These are phyloP conservation scores for Magallana gigas DNA, from an alignment of 1,140 invertebrate genomes.

Conservation along the genomic window DNA sequence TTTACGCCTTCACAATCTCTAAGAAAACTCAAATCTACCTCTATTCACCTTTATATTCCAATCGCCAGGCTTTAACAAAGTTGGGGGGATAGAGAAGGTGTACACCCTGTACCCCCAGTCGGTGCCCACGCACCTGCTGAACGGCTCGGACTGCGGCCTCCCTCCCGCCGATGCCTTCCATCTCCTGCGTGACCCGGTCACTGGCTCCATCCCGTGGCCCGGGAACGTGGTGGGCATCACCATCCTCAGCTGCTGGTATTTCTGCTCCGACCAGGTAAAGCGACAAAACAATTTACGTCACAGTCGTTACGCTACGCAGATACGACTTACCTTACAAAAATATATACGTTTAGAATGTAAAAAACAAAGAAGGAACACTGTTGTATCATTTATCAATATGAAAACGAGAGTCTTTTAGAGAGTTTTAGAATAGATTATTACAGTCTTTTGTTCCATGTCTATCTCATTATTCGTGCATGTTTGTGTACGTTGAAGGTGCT, in stretches of 20 bases:
- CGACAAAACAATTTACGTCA: no score
- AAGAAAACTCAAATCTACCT: neutral
- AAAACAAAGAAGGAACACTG: no score
- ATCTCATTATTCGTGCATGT: neutral
- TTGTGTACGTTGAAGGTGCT: constrained; percentile 77
- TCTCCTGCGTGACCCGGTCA: constrained; percentile 77
- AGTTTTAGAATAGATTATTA: no score
- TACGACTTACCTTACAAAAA: no score
- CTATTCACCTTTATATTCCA: neutral
- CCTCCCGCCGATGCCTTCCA: constrained; percentile 79
- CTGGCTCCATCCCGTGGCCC: constrained; percentile 81
- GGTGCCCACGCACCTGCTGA: constrained; percentile 66
- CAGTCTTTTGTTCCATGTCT: no score
- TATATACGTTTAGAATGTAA: no score
- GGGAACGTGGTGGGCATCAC: constrained; percentile 82
- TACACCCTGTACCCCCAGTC: constrained; percentile 77
- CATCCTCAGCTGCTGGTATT: constrained; percentile 82
- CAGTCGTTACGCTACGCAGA: no score
- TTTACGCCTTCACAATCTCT: neutral
- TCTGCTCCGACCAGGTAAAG: constrained; percentile 82
- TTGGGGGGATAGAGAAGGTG: constrained; percentile 79
- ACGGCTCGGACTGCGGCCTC: constrained; percentile 66
- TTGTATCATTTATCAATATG: no score
- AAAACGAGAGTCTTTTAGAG: no score
- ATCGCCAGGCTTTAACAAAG: constrained; percentile 65